Evolutionary conservation across 2,113 vertebrate genomes (phyloP).

Genomic region (Colaptes auratus): DNA sequence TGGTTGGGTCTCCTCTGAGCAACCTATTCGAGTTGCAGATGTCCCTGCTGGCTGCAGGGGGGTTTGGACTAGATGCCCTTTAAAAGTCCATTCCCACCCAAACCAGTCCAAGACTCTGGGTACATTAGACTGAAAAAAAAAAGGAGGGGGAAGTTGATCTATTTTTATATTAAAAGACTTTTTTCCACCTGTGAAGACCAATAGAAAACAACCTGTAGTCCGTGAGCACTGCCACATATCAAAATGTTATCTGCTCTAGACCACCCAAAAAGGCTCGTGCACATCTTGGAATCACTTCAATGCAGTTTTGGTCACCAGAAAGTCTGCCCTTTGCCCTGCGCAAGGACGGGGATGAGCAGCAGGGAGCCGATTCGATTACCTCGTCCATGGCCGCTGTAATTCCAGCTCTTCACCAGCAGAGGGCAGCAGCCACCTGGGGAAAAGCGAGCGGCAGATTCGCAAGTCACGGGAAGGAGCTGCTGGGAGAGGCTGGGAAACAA

Average conservation of each 20-base stretch:
- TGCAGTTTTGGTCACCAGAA: neutral
- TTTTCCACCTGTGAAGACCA: neutral
- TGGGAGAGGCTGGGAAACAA: neutral
- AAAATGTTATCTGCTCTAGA: neutral
- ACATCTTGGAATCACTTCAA: neutral
- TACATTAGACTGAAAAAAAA: too few relatives aligned
- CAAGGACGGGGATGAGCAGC: fast-evolving
- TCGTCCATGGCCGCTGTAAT: neutral
- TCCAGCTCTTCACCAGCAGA: neutral
- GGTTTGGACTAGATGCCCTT: too few relatives aligned
- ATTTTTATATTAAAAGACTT: neutral
- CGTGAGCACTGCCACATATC: neutral
- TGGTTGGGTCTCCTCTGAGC: too few relatives aligned
- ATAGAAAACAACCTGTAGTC: neutral
- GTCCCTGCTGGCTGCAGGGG: too few relatives aligned
- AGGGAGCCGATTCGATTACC: fast-evolving
- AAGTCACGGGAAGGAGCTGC: neutral
- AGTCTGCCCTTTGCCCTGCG: fast-evolving
- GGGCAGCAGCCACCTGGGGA: conserved; percentile 41
- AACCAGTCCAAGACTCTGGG: too few relatives aligned
- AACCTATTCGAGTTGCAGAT: too few relatives aligned
- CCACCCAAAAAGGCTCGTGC: neutral
- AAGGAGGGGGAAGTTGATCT: too few relatives aligned
- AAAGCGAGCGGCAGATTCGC: fast-evolving
- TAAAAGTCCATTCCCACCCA: too few relatives aligned